A percentile compares a stretch with the other conserved stretches of the same genome.
Conservation (phyloP, 2,888 invertebrate genomes). For the Orthosia gothica region DNA sequence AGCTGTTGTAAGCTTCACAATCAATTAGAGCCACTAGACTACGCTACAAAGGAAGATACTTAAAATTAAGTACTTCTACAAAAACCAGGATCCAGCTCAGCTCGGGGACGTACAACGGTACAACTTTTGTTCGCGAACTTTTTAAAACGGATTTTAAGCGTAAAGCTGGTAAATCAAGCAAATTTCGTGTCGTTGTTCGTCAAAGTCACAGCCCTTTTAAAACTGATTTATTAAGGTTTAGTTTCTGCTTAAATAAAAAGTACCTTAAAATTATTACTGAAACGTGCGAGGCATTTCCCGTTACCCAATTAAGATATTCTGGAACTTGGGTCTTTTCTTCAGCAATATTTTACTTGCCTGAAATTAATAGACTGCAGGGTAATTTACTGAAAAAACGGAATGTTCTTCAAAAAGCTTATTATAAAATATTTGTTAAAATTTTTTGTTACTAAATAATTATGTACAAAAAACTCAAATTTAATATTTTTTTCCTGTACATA, state of each 20-base stretch:
- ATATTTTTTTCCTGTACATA: background rate
- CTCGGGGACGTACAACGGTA: conserved; percentile 24
- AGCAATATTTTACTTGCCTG: background rate
- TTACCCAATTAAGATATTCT: background rate
- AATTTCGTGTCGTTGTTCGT: conserved; percentile 9
- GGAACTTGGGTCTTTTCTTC: background rate
- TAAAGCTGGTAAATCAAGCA: conserved; percentile 34
- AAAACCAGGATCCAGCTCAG: conserved; percentile 26
- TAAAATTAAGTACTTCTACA: conserved; percentile 26
- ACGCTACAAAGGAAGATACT: conserved; percentile 15
- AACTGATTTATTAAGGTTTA: no score
- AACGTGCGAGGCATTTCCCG: background rate
- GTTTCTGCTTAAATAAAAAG: no score
- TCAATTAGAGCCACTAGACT: conserved; percentile 24
- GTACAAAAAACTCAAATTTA: background rate
- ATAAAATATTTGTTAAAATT: no score
- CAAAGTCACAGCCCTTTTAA: conserved; percentile 4
- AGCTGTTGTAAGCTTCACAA: background rate
- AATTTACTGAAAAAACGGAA: background rate
- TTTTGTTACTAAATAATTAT: background rate
- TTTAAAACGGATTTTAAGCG: conserved; percentile 40
- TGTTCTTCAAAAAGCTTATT: background rate
- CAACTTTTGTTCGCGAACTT: conserved; percentile 48
- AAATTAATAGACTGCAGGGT: background rate
- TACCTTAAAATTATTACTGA: no score